Evolutionary conservation across 2,888 invertebrate species (phyloP), one percentile per base, ranked within the genome.

Genomic region (Ryuthela nishihirai): DNA sequence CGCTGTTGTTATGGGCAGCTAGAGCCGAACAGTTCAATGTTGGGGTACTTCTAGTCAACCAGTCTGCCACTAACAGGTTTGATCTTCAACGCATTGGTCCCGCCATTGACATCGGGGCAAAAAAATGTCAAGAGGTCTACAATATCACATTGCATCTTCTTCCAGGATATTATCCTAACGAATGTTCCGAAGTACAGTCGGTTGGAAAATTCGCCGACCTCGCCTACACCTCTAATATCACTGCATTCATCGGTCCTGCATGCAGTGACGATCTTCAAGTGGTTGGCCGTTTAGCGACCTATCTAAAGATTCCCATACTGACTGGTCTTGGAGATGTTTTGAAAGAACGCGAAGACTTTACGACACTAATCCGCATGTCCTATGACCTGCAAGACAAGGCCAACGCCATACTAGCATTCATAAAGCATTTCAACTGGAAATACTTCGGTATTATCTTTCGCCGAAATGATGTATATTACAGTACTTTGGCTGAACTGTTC

Each of bases 231-330:
- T 20, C 42, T n/a, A 41, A 60, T 4, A 49, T 67, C 0, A 44
- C 61, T 4, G 66, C 64, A 9, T 63, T 63, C 29, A 41, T 67
- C 9, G 67, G 67, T 23, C 67, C 67, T 10, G 66, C 67, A n/a
- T 67, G 67, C 25, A 66, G 66, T 41, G 64, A 65, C 26, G 67
- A 67, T 55, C 46, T 67, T 10, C 61, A 65, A 44, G 63, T 64
- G 4, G 65, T 67, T n/a, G 66, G 66, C 4, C 54, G 58, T 5
- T 52, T 63, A 18, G 66, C 67, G 2, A 44, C 64, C 7, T 65
- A 65, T 36, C 36, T 45, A 10, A 50, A 60, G n/a, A 65, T 67
- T 20, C 67, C 67, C 10, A 40, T 65, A 10, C 26, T 66, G 17
- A 67, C 67, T 0, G 67, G 67, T 7, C 50, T 67, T 4, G 66